These are phyloP conservation scores for Bruchidius siliquastri DNA, from an alignment of 2,888 invertebrate species.

Conservation along the genomic window DNA sequence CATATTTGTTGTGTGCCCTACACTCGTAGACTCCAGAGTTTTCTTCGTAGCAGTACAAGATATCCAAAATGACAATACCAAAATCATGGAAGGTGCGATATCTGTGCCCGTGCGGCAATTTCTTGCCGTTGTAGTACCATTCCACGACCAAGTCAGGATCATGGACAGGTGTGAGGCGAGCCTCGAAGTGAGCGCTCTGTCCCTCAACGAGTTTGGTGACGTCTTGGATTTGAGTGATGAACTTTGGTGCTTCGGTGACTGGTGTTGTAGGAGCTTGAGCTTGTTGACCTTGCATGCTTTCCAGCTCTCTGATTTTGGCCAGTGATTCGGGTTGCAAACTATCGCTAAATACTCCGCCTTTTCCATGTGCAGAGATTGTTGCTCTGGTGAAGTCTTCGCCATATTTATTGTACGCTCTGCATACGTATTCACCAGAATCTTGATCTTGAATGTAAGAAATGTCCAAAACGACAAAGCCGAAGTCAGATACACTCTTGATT, in stretches of 20 bases:
- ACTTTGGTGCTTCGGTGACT: constrained; percentile 80
- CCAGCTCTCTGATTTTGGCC: constrained; percentile 81
- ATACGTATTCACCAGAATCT: constrained; percentile 90
- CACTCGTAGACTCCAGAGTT: constrained; percentile 94
- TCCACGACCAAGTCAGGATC: constrained; percentile 93
- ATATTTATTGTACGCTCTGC: constrained; percentile 86
- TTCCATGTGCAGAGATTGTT: constrained; percentile 77
- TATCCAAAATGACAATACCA: constrained; percentile 92
- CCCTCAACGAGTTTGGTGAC: constrained; percentile 87
- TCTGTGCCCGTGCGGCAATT: constrained; percentile 89
- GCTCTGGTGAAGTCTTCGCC: constrained; percentile 86
- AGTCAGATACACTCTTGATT: constrained; percentile 91
- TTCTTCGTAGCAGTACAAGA: constrained; percentile 93
- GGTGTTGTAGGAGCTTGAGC: constrained; percentile 60
- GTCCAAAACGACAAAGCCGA: constrained; percentile 91
- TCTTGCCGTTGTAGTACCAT: constrained; percentile 92
- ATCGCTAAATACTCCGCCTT: constrained; percentile 82
- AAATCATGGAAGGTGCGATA: constrained; percentile 98
- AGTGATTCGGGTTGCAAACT: constrained; percentile 87
- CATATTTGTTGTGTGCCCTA: constrained; percentile 86
- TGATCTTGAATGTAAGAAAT: constrained; percentile 91
- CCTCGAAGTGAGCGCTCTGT: constrained; percentile 91
- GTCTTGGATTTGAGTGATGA: constrained; percentile 81
- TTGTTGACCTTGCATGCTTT: constrained; percentile 66
- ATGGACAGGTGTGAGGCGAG: constrained; percentile 85